Percentiles rank a stretch among this genome's conserved stretches.
phyloP scores from a whole-genome alignment of 1,140 invertebrate species.

The Drosophila equinoxialis region DNA sequence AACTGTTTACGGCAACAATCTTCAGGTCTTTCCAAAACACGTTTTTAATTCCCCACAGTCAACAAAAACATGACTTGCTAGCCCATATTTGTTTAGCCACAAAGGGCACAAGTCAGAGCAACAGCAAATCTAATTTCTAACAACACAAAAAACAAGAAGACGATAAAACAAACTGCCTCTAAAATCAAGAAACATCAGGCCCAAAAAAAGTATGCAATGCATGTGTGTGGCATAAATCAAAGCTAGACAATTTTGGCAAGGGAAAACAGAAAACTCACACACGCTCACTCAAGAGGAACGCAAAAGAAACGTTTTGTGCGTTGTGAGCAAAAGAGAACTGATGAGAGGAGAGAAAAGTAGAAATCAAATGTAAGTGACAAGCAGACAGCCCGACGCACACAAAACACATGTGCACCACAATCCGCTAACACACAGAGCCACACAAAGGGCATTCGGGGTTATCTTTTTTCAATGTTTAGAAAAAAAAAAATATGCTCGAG shows the following conservation, averaged over 20 bases:
- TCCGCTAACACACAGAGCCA: constrained; percentile 49
- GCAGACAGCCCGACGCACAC: constrained; percentile 75
- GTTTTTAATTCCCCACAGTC: constrained; percentile 69
- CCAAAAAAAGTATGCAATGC: constrained; percentile 76
- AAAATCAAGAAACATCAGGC: constrained; percentile 62
- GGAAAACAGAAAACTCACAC: constrained; percentile 51
- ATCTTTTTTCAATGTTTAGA: constrained; percentile 48
- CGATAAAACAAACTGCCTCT: constrained; percentile 23
- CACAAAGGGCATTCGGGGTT: neutral
- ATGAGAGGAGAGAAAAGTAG: constrained; percentile 38
- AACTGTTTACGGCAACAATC: constrained; percentile 22
- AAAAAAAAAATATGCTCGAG: neutral
- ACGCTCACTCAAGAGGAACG: constrained; percentile 13
- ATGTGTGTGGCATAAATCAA: constrained; percentile 80
- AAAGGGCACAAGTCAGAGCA: constrained; percentile 6
- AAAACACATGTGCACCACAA: constrained; percentile 77
- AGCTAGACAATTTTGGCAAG: constrained; percentile 78
- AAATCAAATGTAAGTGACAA: constrained; percentile 80
- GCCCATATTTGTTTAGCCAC: constrained; percentile 55
- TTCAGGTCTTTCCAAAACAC: constrained; percentile 24
- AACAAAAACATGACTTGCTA: constrained; percentile 55
- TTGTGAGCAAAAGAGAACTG: neutral
- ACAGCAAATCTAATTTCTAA: constrained; percentile 72
- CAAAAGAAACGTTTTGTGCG: constrained; percentile 32
- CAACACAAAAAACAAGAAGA: constrained; percentile 29